Base-by-base conservation (phyloP, 2,888 invertebrate genomes). In the Drosophila mulleri region DNA sequence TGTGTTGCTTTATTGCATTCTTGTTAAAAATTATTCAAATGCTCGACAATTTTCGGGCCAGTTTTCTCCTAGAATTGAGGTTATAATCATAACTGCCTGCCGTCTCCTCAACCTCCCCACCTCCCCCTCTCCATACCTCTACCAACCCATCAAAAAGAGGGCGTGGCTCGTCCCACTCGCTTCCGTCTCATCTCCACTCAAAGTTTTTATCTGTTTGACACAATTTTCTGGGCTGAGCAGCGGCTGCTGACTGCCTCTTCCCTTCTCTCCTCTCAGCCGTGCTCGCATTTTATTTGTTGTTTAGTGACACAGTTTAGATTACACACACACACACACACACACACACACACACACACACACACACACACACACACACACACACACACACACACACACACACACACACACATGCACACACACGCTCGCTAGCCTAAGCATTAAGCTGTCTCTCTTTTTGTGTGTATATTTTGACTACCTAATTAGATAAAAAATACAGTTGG, bases 221-320 rank as follows among this genome's bases (percentile, higher is more conserved):
- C 86, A 90, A 86, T 86, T 86, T 87, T 73, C 72, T 88, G 83
- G 80, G 88, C 81, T 72, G 20, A 69, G 78, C 67, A 65, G 64
- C 65, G 71, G 50, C 60, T 66, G 48, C 58, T 44, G 44, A 14
- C 58, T 45, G 42, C 45, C 45, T 44, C n/a, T n/a, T 29, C 29
- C 32, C 64, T 26, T 3, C 26, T 26, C 26, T 26, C 26, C 29
- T 52, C 48, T 23, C 70, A 41, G 45, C 73, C 48, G 39, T 58
- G 73, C 23, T 41, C 75, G 70, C 86, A 83, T 83, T 83, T 72
- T 80, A 75, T 71, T 73, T 85, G 75, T 67, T 86, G 83, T 90
- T 90, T 88, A 88, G 90, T 86, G 90, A 86, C 86, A 90, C 90
- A 90, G 78, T 86, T 84, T 84, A 84, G 77, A 77, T 79, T 84